Evolutionary conservation across 2,888 invertebrate species (phyloP), one percentile per base, ranked within the genome.

Genomic region (Gari tellinella): DNA sequence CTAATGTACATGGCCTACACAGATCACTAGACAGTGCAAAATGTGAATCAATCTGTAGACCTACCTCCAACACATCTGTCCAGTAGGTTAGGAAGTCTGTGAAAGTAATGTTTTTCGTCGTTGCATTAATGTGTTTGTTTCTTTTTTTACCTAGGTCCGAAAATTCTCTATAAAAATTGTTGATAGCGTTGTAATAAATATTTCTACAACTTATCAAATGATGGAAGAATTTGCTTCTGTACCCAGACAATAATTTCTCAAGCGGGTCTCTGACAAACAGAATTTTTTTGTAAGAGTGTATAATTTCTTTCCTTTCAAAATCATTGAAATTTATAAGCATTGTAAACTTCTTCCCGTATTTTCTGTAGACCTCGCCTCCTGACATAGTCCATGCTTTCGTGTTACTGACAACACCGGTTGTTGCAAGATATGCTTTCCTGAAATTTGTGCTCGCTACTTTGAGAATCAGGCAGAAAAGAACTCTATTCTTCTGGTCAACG

Each of bases 381-480:
- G 70, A 65, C 15, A 88, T 49, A 7, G 72, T 76, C 26, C 77
- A 43, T 0, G 80, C 80, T 56, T 86, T 66, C 0, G 70, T 72
- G 10, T 74, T 78, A 17, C 82, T 72, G 21, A 85, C 79, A 46
- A 80, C 74, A 14, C 95, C 95, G 8, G 95, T 94, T 67, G 97
- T 93, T 82, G 96, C 94, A 95, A 97, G 95, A 62, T 97, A 93
- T 25, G 97, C 94, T 49, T 97, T 94, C 90, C 97, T 97, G 97
- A 97, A 98, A 92, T 98, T 98, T 10, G 98, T 98, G 90, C 97
- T 97, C 60, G 98, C 98, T 56, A 91, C 90, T 95, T 98, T 98
- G 65, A 97, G 97, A 77, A 98, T 96, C 92, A 97, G 97, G 90
- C 97, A 98, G 89, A 97, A 98, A 15, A 98, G 93, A n/a, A 97